These are phyloP conservation scores for Suncus etruscus DNA, from an alignment of 2,113 vertebrate genomes.

Conservation along the genomic window DNA sequence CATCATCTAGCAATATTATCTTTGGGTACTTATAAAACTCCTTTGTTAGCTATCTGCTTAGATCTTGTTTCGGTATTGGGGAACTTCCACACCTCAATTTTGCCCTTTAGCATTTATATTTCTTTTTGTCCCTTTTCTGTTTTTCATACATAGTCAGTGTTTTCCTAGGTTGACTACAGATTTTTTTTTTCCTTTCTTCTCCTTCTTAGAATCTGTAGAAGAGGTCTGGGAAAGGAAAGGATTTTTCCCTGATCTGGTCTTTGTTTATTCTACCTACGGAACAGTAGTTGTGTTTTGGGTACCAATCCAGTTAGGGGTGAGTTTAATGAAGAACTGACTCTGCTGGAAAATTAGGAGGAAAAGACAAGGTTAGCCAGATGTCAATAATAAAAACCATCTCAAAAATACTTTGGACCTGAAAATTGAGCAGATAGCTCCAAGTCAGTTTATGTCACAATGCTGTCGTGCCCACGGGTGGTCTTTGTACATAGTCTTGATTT, in stretches of 20 bases:
- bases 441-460: not conserved
- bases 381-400: not conserved
- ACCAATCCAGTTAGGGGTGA: not conserved
- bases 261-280: slow-evolving; percentile 16
- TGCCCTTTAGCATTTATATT: not conserved
- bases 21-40: not conserved
- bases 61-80: not conserved
- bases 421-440: not conserved
- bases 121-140: not conserved
- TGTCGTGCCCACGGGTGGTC: not conserved
- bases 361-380: not conserved
- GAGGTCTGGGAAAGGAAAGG: slow-evolving; percentile 1
- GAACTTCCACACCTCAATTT: accelerated
- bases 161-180: not conserved
- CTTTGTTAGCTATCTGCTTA: not conserved
- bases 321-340: not conserved
- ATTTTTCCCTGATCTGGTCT: not conserved
- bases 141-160: not conserved
- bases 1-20: slow-evolving; percentile 7
- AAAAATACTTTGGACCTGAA: not conserved
- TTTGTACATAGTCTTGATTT: not conserved
- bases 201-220: slow-evolving; percentile 50
- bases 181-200: too few species aligned
- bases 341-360: slow-evolving; percentile 9
- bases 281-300: not conserved